Conservation (phyloP, 2,888 invertebrate species). For the Scotopteryx bipunctaria region DNA sequence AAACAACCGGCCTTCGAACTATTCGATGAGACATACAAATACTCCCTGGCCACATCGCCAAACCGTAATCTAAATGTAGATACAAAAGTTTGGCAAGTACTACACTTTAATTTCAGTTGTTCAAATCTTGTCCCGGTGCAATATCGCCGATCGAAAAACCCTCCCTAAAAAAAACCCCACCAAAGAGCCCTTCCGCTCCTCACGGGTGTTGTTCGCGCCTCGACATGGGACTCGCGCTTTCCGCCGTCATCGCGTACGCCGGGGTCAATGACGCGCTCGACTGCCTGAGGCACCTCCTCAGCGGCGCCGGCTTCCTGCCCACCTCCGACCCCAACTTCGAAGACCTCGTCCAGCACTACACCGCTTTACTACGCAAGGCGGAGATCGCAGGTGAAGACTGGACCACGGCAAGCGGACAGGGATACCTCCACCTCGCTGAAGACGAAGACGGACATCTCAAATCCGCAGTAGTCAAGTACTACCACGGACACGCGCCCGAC, state of each 20-base stretch:
- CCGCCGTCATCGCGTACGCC: constrained; percentile 89
- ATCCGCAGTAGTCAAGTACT: constrained; percentile 72
- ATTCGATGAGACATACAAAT: constrained; percentile 53
- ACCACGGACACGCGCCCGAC: constrained; percentile 60
- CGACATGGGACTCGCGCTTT: constrained; percentile 89
- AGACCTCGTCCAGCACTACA: constrained; percentile 71
- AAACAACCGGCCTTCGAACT: constrained; percentile 52
- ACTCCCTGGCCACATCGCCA: constrained; percentile 69
- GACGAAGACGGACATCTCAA: constrained; percentile 67
- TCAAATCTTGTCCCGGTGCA: constrained; percentile 78
- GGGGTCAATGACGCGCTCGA: constrained; percentile 88
- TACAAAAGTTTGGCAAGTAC: constrained; percentile 79
- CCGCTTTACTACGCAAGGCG: constrained; percentile 59
- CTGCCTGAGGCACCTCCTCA: constrained; percentile 78
- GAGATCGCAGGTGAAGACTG: constrained; percentile 63
- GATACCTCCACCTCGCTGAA: constrained; percentile 69
- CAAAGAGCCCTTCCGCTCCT: constrained; percentile 54
- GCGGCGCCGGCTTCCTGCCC: constrained; percentile 74
- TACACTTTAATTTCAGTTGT: constrained; percentile 83
- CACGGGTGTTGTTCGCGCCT: constrained; percentile 47
- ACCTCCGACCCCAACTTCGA: constrained; percentile 66
- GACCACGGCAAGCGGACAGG: constrained; percentile 69
- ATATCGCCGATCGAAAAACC: constrained; percentile 61
- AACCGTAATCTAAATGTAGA: constrained; percentile 77
- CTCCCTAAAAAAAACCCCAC: constrained; percentile 51